These are phyloP conservation scores for Lycorma delicatula DNA, from an alignment of 1,140 invertebrate genomes.

Conservation along the genomic window DNA sequence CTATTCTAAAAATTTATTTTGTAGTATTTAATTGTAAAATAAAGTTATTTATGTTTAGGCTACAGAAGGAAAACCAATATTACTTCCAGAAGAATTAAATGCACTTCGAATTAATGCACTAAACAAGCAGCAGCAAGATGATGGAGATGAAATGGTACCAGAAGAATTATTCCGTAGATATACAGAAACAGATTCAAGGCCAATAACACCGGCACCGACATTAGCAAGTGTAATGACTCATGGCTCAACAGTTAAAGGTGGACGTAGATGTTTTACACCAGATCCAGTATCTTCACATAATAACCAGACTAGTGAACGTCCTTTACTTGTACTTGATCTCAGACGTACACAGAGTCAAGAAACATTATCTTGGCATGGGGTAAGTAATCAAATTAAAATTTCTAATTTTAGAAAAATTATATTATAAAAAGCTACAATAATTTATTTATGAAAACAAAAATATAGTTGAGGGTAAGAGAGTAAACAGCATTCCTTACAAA, in stretches of 20 bases:
- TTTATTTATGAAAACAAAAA: no score
- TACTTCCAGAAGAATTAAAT: constrained; percentile 43
- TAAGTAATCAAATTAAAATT: not conserved
- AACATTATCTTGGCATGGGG: constrained; percentile 17
- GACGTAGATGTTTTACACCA: constrained; percentile 25
- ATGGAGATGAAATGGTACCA: constrained; percentile 36
- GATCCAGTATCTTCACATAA: constrained; percentile 33
- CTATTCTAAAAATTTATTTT: no score
- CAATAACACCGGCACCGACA: constrained; percentile 62
- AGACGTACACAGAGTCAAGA: constrained; percentile 31
- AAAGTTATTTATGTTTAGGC: not conserved
- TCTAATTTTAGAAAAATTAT: no score
- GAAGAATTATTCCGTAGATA: constrained; percentile 56
- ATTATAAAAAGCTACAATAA: no score
- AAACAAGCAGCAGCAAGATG: not conserved
- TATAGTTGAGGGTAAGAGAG: no score
- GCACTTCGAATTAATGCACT: constrained; percentile 40
- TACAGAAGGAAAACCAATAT: constrained; percentile 17
- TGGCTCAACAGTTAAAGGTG: not conserved
- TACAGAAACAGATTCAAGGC: constrained; percentile 68
- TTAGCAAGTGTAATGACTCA: constrained; percentile 45
- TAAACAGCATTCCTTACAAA: no score
- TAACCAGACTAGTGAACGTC: constrained; percentile 27
- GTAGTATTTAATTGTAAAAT: no score
- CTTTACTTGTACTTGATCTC: constrained; percentile 40